Conservation (phyloP, 2,797 vertebrate genomes). For the Danio kyathit region DNA sequence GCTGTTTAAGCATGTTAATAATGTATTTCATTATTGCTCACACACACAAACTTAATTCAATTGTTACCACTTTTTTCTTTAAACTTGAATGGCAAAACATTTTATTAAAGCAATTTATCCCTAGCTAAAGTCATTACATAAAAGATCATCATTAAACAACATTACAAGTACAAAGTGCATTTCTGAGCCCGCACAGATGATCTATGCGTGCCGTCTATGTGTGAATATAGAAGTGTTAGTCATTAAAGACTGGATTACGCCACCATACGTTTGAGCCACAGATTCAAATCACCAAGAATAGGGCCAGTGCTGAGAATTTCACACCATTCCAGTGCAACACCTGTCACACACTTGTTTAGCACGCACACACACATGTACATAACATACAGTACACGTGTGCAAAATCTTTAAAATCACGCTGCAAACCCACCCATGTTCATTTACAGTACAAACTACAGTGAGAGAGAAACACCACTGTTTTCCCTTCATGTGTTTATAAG, state of each 20-base stretch:
- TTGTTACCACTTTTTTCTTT: not conserved
- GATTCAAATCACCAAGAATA: slow-evolving; percentile 72
- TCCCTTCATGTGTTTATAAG: not conserved
- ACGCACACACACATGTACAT: slow-evolving; percentile 42
- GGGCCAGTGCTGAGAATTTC: slow-evolving; percentile 77
- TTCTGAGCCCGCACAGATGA: not conserved
- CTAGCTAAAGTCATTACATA: not conserved
- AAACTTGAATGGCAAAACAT: not conserved
- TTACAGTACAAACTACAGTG: not conserved
- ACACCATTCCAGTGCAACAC: slow-evolving; percentile 78
- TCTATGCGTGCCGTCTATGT: slow-evolving; percentile 36
- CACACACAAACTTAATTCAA: too few species aligned
- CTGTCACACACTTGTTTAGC: slow-evolving; percentile 68
- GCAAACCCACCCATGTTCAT: not conserved
- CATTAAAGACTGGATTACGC: slow-evolving; percentile 43
- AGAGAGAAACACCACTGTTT: not conserved
- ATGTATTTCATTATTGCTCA: too few species aligned
- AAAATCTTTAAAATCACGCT: not conserved
- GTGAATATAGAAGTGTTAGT: slow-evolving; percentile 21
- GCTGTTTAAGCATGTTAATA: too few species aligned
- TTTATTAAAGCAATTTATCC: not conserved
- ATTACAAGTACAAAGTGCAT: not conserved
- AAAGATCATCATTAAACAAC: not conserved
- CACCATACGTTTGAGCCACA: slow-evolving; percentile 51
- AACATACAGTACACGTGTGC: slow-evolving; percentile 23